Base-by-base conservation (phyloP, 2,888 invertebrate genomes). In the Cryptosula pallasiana region DNA sequence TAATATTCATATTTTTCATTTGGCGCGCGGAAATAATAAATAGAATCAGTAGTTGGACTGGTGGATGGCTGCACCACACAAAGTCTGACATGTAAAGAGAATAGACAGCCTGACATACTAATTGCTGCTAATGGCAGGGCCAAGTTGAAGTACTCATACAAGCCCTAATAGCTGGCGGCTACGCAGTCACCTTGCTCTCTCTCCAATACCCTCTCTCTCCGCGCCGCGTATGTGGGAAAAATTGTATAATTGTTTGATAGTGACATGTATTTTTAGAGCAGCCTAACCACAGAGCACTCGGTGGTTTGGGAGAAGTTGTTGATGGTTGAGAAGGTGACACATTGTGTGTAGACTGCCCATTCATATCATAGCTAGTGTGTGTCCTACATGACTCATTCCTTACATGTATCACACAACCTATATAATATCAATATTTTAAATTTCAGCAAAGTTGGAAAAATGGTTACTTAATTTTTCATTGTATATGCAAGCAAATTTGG, bases 71-170 rank as follows among this genome's bases (percentile, higher is more conserved):
- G 45, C 45, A 45, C 45, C 45, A 20, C 63, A 63, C 5, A 27
- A 34, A 13, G 27, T 63, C 32, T 63, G 63, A 63, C 63, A 63
- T 34, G 34, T 34, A 27, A 13, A n/a, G n/a, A 55, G 63, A 63
- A 16, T 63, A 32, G 63, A 29, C 63, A 63, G 5, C 20, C 32
- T 63, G 63, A 63, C 63, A 63, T 25, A 13, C 34, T 63, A 63
- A 63, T 63, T 63, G 63, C 63, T 63, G 63, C 63, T 27, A 63
- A 63, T 63, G 5, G 5, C 20, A 32, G 2, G 34, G 63, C n/a
- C 2, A 27, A 29, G n/a, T 34, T 27, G n/a, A 63, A 32, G 32
- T 32, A 63, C 13, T 34, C 63, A 63, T 5, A 32, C 9, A 27
- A 45, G 45, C 45, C 9, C 45, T 45, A 20, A 20, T 45, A 45